Evolutionary conservation across 30 jellyfish, hydroid and myxozoan species (phyloP).

Genomic region (Rhopilema esculentum): DNA sequence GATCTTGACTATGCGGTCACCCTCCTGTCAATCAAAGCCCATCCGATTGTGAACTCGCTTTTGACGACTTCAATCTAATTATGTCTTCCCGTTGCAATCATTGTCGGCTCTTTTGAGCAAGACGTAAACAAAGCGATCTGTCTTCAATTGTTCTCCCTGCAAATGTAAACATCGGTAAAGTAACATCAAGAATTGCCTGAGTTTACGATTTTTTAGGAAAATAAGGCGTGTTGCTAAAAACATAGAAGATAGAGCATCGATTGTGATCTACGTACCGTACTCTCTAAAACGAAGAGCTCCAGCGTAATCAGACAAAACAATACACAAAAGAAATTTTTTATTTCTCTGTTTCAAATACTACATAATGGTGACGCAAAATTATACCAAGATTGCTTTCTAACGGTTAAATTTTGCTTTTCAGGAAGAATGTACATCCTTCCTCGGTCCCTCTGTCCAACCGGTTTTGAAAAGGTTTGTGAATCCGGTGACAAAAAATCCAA

Average conservation of each 20-base stretch:
- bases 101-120: conserved; percentile 39
- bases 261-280: background rate
- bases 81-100: conserved; percentile 44
- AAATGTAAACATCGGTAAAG: conserved; percentile 63
- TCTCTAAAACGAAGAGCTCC: too few relatives aligned
- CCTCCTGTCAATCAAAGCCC: conserved; percentile 69
- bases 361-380: too few relatives aligned
- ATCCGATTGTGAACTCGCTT: conserved; percentile 54
- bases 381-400: too few relatives aligned
- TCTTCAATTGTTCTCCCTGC: conserved; percentile 65
- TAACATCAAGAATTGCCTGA: background rate
- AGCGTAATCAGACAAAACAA: too few relatives aligned
- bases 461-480: background rate
- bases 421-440: background rate
- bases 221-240: background rate
- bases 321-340: too few relatives aligned
- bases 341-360: too few relatives aligned
- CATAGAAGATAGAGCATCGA: background rate
- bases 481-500: background rate
- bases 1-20: conserved; percentile 57
- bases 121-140: conserved; percentile 61
- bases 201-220: background rate
- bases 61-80: conserved; percentile 71
- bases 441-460: background rate
- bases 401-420: background rate